Base-by-base conservation (phyloP, 2,888 invertebrate species). In the Drosophila recens region DNA sequence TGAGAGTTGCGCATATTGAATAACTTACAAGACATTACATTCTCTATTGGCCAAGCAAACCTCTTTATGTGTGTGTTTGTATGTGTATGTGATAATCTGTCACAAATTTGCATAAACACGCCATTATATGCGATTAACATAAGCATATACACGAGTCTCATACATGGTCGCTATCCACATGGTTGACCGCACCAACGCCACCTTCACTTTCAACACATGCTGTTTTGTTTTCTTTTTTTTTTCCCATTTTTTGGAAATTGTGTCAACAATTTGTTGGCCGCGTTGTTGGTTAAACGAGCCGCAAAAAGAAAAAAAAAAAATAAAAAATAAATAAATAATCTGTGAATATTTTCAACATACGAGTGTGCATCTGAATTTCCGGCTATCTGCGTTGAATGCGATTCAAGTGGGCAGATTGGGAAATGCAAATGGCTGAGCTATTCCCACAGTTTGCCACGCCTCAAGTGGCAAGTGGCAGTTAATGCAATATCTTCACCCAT, bases 71-170 rank as follows among this genome's bases (percentile, higher is more conserved):
- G 33, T 13, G 9, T 38, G 45, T n/a, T n/a, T 30, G 38, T 61
- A 38, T 67, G 23, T 38, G 45, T 62, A 20, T 57, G 53, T 51
- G 46, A 72, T 67, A 76, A 54, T 51, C 52, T 61, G 51, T 53
- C 45, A 33, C 20, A 36, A 62, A 83, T 88, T 88, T 86, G 80
- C 83, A 88, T 83, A 83, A 85, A 82, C 64, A 72, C 38, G 62
- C 69, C 65, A 88, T 82, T 73, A 84, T 83, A 61, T 71, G 75
- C 58, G 72, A 88, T 82, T 83, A 82, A 80, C 67, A 85, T 79
- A 75, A 57, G 53, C 72, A 73, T 65, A 62, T 36, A 49, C n/a
- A 20, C 48, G n/a, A 36, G 30, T 33, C 40, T 48, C 49, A 15
- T 58, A 61, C 34, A 52, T 38, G 49, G 61, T 27, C 72, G n/a